Base-by-base conservation (phyloP, 2,113 vertebrate genomes). In the Gallinago media region DNA sequence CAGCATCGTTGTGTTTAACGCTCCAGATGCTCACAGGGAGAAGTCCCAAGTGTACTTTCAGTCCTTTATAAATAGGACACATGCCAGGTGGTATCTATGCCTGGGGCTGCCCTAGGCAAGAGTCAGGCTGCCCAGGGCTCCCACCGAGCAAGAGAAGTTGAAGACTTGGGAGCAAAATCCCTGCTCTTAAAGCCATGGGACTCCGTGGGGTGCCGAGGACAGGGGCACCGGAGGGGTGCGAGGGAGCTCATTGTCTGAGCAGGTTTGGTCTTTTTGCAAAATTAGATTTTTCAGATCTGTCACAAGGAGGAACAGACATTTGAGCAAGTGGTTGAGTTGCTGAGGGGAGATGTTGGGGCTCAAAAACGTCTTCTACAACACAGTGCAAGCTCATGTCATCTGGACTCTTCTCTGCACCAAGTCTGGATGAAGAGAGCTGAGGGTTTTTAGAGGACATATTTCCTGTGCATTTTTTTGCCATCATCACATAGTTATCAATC, bases 151-250 rank as follows among this genome's bases (percentile, higher is more conserved):
- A 83, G 59, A 80, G 40, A 88, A 73, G 15, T 12, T 58, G 42
- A 42, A 25, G 49, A 79, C 15, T 76, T 54, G 26, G 27, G 70
- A 77, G 20, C 25, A 77, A 85, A 95, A 83, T 47, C 27, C 52
- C 47, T 42, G 9, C 15, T 15, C 70, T 72, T 79, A 26, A 11
- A 56, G 49, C 8, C 26, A 12, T 2, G 2, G 20, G 26, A 38
- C 7, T 59, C 11, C 6, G 1, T 8, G n/a, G 44, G 19, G 27
- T 23, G 49, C 16, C 1, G 0, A 73, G 31, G 34, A 75, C 78
- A 72, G 40, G 9, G 32, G 5, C 42, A 59, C 15, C 1, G 0
- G 31, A 38, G 23, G 20, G 10, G 2, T 26, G 14, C 1, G 3
- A 78, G 52, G 38, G 17, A 95, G 19, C 23, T 92, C 91, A 77